phyloP scores from a whole-genome alignment of 1,140 invertebrate species.

The Phenacoccus solenopsis region DNA sequence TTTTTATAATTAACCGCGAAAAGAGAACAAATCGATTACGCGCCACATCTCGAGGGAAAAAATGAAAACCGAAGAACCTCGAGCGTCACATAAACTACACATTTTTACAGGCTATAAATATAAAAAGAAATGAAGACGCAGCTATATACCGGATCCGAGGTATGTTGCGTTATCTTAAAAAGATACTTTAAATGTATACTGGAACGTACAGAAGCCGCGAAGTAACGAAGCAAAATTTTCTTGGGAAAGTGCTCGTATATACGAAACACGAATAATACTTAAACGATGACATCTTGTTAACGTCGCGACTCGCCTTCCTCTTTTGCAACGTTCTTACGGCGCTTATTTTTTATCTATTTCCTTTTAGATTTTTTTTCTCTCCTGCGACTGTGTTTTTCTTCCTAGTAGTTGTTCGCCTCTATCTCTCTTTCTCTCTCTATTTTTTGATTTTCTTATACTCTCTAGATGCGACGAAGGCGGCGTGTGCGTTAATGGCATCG shows the following conservation, averaged over 20 bases:
- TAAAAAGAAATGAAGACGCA: conserved; percentile 2
- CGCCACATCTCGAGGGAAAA: too few relatives aligned
- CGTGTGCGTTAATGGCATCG: not conserved
- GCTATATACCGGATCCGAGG: not conserved
- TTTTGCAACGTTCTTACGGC: not conserved
- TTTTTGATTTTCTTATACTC: not conserved
- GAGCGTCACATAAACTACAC: not conserved
- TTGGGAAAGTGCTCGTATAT: not conserved
- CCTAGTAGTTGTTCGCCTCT: not conserved
- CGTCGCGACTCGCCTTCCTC: not conserved
- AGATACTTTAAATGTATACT: not conserved
- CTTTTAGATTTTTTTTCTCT: not conserved
- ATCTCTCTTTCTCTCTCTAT: too few relatives aligned
- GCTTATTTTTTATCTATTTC: not conserved
- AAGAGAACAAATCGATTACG: not conserved
- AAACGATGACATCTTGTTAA: conserved; percentile 2
- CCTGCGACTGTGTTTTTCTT: not conserved
- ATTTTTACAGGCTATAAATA: not conserved
- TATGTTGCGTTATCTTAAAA: not conserved
- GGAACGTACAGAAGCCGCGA: not conserved
- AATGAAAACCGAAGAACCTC: not conserved
- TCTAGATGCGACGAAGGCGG: too few relatives aligned
- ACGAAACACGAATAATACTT: not conserved
- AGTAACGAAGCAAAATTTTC: not conserved
- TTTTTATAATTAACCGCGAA: not conserved